Percentiles rank a stretch among this genome's conserved stretches.
Conservation (phyloP, 2,797 vertebrate species). For the Lepilemur septentrionalis region DNA sequence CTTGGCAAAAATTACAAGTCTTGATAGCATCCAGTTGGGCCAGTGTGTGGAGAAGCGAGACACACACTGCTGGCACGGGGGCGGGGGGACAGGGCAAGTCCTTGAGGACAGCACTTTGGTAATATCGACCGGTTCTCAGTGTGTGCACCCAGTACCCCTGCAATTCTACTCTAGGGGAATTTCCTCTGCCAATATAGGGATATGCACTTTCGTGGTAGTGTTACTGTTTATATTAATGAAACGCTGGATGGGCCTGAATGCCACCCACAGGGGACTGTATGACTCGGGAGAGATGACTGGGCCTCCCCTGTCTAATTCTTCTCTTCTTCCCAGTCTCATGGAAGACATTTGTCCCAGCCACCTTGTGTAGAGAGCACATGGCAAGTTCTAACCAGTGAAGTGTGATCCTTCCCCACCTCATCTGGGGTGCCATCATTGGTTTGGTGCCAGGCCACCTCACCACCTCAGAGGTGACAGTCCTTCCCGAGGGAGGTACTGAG, state of each 20-base stretch:
- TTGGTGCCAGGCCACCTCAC: background rate
- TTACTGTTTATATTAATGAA: background rate
- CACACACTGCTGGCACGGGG: accelerated
- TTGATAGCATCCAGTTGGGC: background rate
- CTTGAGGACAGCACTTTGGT: background rate
- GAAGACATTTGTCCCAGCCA: background rate
- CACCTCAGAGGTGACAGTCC: background rate
- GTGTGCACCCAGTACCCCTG: background rate
- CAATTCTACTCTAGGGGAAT: conserved; percentile 9
- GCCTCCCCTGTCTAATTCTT: background rate
- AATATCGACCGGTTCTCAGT: background rate
- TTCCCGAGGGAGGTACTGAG: background rate
- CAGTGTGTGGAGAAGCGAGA: background rate
- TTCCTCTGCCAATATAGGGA: background rate
- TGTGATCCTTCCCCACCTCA: background rate
- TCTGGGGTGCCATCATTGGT: background rate
- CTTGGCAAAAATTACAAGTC: background rate
- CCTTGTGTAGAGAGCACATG: background rate
- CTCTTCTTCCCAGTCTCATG: background rate
- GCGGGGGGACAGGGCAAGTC: background rate
- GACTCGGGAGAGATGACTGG: background rate
- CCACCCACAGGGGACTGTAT: too few species aligned
- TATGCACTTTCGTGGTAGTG: background rate
- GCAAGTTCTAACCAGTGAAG: background rate
- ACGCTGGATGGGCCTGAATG: background rate